Evolutionary conservation across 2,888 invertebrate species (phyloP).

Genomic region (Oscheius sp.): DNA sequence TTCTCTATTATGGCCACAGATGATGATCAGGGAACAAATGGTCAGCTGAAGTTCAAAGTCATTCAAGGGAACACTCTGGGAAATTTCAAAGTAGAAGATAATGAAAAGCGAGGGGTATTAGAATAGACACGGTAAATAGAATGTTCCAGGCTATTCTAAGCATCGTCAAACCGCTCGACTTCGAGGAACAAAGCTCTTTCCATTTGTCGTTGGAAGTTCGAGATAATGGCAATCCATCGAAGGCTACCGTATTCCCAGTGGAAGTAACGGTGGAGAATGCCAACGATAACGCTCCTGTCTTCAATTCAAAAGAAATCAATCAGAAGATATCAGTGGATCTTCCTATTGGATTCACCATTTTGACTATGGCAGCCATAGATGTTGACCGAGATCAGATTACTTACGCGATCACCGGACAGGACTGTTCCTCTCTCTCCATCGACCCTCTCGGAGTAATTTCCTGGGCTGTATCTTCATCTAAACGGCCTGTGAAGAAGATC

Average conservation of each 20-base stretch:
- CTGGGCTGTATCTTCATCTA: slow-evolving; percentile 8
- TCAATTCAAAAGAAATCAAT: neutral
- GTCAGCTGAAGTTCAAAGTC: slow-evolving; percentile 32
- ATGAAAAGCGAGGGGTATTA: slow-evolving; percentile 8
- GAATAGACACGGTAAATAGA: neutral
- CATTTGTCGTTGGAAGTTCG: slow-evolving; percentile 35
- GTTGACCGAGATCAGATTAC: slow-evolving; percentile 31
- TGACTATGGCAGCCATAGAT: slow-evolving; percentile 43
- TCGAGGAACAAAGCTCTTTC: slow-evolving; percentile 7
- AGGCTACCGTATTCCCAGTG: slow-evolving; percentile 28
- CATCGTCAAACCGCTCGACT: slow-evolving; percentile 21
- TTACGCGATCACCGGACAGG: slow-evolving; percentile 36
- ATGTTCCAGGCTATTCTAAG: slow-evolving; percentile 2
- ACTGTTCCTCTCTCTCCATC: slow-evolving; percentile 36
- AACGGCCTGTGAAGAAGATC: slow-evolving; percentile 27
- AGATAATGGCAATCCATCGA: slow-evolving; percentile 31
- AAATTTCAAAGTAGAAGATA: slow-evolving; percentile 35
- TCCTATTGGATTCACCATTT: slow-evolving; percentile 37
- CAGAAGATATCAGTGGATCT: slow-evolving; percentile 33
- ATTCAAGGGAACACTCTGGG: slow-evolving; percentile 40
- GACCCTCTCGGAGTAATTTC: slow-evolving; percentile 37
- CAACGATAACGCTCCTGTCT: slow-evolving; percentile 26
- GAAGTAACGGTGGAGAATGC: slow-evolving; percentile 29
- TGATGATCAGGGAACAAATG: slow-evolving; percentile 26
- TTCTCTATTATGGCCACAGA: slow-evolving; percentile 34